Evolutionary conservation across 2,888 invertebrate genomes (phyloP).

Genomic region (Hedya salicella): DNA sequence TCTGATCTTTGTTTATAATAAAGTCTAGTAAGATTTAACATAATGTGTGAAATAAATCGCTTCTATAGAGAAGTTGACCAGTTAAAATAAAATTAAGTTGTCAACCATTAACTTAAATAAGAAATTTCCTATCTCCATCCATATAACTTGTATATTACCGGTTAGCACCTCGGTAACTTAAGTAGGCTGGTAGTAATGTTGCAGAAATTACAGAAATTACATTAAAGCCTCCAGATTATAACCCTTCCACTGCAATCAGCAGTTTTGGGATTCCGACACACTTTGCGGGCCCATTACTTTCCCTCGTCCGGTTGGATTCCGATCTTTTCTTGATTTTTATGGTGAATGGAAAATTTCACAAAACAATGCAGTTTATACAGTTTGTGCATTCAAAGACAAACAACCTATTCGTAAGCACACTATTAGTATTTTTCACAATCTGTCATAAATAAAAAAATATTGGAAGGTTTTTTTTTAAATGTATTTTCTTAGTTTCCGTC

Average conservation of each 20-base stretch:
- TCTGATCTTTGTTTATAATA: no score
- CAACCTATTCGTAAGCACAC: no score
- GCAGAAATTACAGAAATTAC: slow-evolving; percentile 37
- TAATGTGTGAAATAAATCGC: no score
- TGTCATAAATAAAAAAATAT: no score
- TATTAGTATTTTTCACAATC: no score
- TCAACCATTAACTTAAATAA: slow-evolving; percentile 26
- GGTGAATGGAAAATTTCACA: slow-evolving; percentile 12
- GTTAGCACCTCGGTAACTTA: slow-evolving; percentile 29
- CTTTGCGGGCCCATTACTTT: slow-evolving; percentile 36
- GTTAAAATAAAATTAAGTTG: slow-evolving; percentile 17
- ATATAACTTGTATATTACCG: slow-evolving; percentile 23
- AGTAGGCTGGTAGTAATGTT: slow-evolving; percentile 23
- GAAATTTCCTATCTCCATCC: slow-evolving; percentile 22
- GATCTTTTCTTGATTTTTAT: slow-evolving; percentile 23
- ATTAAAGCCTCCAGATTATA: slow-evolving; percentile 39
- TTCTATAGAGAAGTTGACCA: background rate
- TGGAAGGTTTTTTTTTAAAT: no score
- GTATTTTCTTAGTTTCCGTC: no score
- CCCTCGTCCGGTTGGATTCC: slow-evolving; percentile 40
- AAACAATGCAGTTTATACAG: background rate
- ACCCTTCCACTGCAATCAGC: slow-evolving; percentile 36
- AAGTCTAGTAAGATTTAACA: no score
- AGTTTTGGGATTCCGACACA: slow-evolving; percentile 30
- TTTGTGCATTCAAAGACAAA: background rate